Evolutionary conservation across 2,113 vertebrate species (phyloP), one percentile per base, ranked within the genome.

Genomic region (Oryzias woworae): DNA sequence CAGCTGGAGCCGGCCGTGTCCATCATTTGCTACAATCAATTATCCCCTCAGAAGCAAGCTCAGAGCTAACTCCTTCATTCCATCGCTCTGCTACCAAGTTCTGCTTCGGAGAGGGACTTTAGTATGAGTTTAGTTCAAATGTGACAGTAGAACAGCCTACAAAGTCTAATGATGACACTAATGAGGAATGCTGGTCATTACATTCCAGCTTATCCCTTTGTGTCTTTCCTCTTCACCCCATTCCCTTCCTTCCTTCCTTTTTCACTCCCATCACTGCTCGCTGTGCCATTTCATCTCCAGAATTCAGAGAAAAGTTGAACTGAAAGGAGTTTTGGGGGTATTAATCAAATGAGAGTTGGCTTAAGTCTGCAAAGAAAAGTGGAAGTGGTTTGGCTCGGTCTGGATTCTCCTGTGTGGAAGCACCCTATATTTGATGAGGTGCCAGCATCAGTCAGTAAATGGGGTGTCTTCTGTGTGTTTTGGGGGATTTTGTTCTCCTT

Each of bases 161-260:
- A 75, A 71, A 71, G 64, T 42, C 75, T 86, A 81, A 85, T 72
- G 78, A 75, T 65, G 72, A 83, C 58, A 20, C 45, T 77, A 77
- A 87, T 59, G 53, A 77, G 69, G 31, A 67, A 62, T 47, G 75
- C 64, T 77, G 49, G 51, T 84, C 71, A 69, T 78, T 65, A 81
- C n/a, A n/a, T n/a, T n/a, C n/a, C 22, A 6, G 62, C 42, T 47
- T 52, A 44, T 74, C 64, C 53, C 53, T 49, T 15, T 49, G 56
- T 24, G 6, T 59, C 59, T 26, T 15, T 41, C 7, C 0, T 20
- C 53, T 44, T 67, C 48, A 49, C 50, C 44, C 17, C 41, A 23
- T 14, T 62, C 51, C 18, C 20, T 49, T 15, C 57, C 20, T 44
- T 36, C 18, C 20, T 49, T 15, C 57, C 20, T 44, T 36, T 3